These are phyloP conservation scores for Toxotes chatareus DNA, from an alignment of 2,113 vertebrate species.

Conservation along the genomic window DNA sequence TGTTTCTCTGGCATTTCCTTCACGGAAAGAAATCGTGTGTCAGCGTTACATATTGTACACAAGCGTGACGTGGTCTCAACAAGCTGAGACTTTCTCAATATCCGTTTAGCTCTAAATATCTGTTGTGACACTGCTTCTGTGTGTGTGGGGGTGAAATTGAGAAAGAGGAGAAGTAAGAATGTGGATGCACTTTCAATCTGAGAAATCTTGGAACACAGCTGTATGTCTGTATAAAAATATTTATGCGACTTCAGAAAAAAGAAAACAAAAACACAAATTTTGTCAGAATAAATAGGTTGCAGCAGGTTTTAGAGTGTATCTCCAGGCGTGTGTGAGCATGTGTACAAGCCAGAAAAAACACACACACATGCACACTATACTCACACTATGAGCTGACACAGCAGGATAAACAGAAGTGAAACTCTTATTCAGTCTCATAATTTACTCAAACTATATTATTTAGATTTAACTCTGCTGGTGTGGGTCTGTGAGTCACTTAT, in stretches of 20 bases:
- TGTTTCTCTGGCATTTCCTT: constrained; percentile 22
- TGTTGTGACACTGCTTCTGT: constrained; percentile 65
- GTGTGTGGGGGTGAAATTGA: constrained; percentile 17
- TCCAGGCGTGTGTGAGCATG: background rate
- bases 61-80: constrained; percentile 15
- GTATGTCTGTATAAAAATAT: background rate
- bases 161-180: constrained; percentile 68
- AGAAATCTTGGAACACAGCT: background rate
- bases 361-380: background rate
- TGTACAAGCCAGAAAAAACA: background rate
- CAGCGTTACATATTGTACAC: constrained; percentile 30
- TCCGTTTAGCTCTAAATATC: constrained; percentile 64
- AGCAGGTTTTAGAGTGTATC: background rate
- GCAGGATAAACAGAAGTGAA: constrained; percentile 30
- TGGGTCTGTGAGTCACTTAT: background rate
- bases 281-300: too few relatives aligned
- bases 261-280: background rate
- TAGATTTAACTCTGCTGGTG: background rate
- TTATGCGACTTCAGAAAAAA: background rate
- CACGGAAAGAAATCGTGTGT: constrained; percentile 56
- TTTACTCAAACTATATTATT: background rate
- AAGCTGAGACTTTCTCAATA: constrained; percentile 71
- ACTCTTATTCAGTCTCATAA: background rate
- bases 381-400: background rate
- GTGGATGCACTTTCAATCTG: constrained; percentile 45